These are phyloP conservation scores for Porites rus DNA, from an alignment of 92 coral and sea anemone species.

Conservation along the genomic window DNA sequence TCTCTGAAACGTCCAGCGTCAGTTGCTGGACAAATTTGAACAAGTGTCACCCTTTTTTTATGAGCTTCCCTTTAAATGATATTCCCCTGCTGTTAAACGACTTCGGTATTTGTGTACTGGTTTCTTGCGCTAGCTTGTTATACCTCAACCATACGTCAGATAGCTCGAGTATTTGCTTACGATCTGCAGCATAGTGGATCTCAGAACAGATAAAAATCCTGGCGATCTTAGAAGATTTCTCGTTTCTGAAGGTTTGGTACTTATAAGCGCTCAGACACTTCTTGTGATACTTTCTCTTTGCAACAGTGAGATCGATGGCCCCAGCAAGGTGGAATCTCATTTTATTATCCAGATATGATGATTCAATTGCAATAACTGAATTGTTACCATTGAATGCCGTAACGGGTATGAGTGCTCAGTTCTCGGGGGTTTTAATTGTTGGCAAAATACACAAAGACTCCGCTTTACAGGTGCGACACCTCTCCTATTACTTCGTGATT, in stretches of 20 bases:
- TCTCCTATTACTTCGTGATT: slow-evolving; percentile 15
- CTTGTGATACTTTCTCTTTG: slow-evolving; percentile 31
- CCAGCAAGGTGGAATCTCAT: slow-evolving; percentile 44
- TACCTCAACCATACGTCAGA: slow-evolving; percentile 36
- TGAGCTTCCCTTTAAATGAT: slow-evolving; percentile 16
- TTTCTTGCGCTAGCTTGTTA: slow-evolving; percentile 30
- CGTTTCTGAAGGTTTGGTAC: slow-evolving; percentile 8
- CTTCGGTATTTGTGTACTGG: slow-evolving; percentile 12
- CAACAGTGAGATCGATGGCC: slow-evolving; percentile 32
- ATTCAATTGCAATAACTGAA: slow-evolving; percentile 7
- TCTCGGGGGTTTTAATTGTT: slow-evolving; percentile 25
- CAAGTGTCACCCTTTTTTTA: slow-evolving; percentile 5
- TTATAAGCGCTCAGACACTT: slow-evolving; percentile 22
- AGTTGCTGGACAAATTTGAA: slow-evolving; percentile 40
- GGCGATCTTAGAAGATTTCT: slow-evolving; percentile 3
- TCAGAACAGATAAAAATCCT: slow-evolving; percentile 13
- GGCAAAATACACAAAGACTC: slow-evolving; percentile 56
- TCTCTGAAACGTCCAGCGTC: slow-evolving; percentile 22
- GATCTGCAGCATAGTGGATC: slow-evolving; percentile 30
- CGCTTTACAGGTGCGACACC: slow-evolving; percentile 18
- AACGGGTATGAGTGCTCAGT: slow-evolving; percentile 3
- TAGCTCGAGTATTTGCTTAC: slow-evolving; percentile 29
- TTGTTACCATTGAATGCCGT: slow-evolving; percentile 37
- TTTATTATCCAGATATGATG: slow-evolving; percentile 29
- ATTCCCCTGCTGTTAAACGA: slow-evolving; percentile 26